A percentile compares a stretch with the other conserved stretches of the same genome.
Conservation (phyloP, 2,797 vertebrate species). For the Sebastes aleutianus region DNA sequence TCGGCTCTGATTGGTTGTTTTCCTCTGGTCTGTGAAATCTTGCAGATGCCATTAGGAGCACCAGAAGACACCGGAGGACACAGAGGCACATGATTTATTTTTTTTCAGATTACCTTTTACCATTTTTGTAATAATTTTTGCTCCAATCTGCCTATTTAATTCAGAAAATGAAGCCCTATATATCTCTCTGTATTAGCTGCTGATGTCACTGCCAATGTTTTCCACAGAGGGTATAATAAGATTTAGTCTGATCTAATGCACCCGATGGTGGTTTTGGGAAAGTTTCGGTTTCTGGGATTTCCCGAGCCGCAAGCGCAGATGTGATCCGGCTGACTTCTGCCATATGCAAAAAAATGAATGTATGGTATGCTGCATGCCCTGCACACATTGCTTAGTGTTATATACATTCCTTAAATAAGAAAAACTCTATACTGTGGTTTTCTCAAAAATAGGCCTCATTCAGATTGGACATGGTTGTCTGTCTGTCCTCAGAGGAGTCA, state of each 20-base stretch:
- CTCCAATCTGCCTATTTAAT: background rate
- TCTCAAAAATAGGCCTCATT: constrained; percentile 34
- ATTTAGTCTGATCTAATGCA: constrained; percentile 39
- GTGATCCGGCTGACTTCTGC: constrained; percentile 19
- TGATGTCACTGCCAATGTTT: constrained; percentile 1
- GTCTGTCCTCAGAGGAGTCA: constrained; percentile 28
- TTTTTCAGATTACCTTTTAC: background rate
- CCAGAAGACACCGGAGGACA: background rate
- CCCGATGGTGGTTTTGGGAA: constrained; percentile 33
- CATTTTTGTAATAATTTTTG: background rate
- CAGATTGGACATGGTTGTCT: constrained; percentile 7
- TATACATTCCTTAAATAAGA: constrained; percentile 6
- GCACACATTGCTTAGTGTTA: constrained; percentile 4
- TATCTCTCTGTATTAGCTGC: background rate
- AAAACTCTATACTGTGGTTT: constrained; percentile 20
- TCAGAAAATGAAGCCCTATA: background rate
- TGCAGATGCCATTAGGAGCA: background rate
- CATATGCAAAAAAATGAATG: constrained; percentile 28
- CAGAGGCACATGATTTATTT: no score
- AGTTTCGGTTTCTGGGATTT: constrained; percentile 51
- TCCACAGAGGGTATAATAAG: constrained; percentile 15
- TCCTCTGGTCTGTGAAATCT: background rate
- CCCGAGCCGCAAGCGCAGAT: constrained; percentile 37
- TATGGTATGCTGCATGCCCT: background rate
- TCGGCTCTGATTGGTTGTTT: background rate